These are phyloP conservation scores for Yponomeuta evonymella DNA, from an alignment of 2,888 invertebrate species.

Conservation along the genomic window DNA sequence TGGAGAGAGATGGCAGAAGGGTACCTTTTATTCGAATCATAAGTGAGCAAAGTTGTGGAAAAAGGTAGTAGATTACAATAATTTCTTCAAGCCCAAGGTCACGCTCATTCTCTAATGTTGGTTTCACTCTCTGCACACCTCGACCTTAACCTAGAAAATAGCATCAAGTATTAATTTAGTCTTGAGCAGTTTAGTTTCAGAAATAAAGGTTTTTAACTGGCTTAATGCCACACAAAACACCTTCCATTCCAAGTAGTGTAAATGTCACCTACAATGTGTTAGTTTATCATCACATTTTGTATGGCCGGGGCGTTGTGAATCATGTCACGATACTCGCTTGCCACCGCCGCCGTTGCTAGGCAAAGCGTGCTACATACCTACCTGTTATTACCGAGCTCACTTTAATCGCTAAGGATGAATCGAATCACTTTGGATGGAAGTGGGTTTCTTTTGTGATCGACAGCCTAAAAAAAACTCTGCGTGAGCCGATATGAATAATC, in stretches of 20 bases:
- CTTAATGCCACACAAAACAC: background rate
- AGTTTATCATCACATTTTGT: background rate
- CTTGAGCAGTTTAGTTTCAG: background rate
- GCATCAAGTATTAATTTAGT: background rate
- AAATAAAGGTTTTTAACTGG: background rate
- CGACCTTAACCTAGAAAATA: no score
- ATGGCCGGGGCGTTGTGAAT: background rate
- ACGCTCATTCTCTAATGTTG: no score
- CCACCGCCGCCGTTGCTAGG: background rate
- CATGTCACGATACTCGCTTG: background rate
- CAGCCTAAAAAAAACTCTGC: background rate
- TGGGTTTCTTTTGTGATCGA: background rate
- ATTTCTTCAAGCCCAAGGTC: no score
- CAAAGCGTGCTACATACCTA: background rate
- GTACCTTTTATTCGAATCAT: no score
- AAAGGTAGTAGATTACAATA: no score
- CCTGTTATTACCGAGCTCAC: background rate
- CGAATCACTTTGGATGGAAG: conserved; percentile 1
- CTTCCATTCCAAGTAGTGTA: background rate
- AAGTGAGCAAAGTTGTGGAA: no score
- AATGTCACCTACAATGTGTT: background rate
- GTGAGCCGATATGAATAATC: background rate
- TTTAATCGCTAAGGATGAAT: background rate
- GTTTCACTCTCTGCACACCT: no score
- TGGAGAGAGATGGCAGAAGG: no score